Base-by-base conservation (phyloP, 2,888 invertebrate genomes). In the Campoplex capitator region DNA sequence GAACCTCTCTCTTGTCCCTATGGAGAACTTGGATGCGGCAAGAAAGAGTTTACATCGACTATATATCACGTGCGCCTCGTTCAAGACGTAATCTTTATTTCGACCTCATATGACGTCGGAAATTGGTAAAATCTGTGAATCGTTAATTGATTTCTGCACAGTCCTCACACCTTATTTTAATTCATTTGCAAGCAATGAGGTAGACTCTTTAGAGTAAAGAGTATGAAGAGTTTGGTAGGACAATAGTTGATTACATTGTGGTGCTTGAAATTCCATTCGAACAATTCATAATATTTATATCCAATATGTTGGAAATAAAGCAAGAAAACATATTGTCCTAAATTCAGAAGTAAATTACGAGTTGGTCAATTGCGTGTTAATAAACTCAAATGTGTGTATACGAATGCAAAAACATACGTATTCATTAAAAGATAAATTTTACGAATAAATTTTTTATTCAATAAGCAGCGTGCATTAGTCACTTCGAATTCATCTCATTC, bases 1-100 rank as follows among this genome's bases (percentile, higher is more conserved):
- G 18, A 18, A 23, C 71, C 62, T 35, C 79, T 75, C 56, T 51
- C 74, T 32, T 70, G 51, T 67, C 65, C 71, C 42, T 42, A n/a
- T 16, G 58, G 81, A 75, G 67, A 48, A 62, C 54, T 74, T 8
- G 74, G 42, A 75, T 79, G n/a, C n/a, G 70, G 76, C 75, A 48
- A 75, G 79, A 80, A 58, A 74, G 80, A 71, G 35, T 81, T 86
- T 80, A 78, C 77, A 73, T 86, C 58, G 42, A 56, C 32, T 9
- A 68, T 42, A 8, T n/a, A 18, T 38, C 35, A 35, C 67, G 67
- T 42, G 35, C 67, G n/a, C 9, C 8, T 8, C n/a, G 1, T 42
- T 67, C 11, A 42, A 67, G 28, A 38, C 18, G n/a, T 42, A 67
- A n/a, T 13, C 13, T 62, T 32, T 38, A 67, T 67, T 67, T n/a